Evolutionary conservation across 2,113 vertebrate genomes (phyloP), one percentile per base, ranked within the genome.

Genomic region (Rhineura floridana): DNA sequence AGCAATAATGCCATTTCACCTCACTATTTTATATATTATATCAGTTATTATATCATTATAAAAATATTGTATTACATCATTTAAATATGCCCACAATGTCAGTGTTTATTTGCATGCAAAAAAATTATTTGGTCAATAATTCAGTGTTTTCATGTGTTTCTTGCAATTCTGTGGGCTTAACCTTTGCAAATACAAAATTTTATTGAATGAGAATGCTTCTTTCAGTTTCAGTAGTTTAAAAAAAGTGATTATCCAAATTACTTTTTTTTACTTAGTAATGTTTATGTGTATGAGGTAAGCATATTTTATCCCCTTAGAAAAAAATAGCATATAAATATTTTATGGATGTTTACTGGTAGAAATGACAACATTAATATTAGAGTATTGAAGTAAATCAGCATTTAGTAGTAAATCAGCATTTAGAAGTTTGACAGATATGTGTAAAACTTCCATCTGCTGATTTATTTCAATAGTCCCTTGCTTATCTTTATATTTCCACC

Each of bases 1-100:
- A 87, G 93, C 91, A 96, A 91, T 95, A 96, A 96, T 88, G 92
- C 91, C 88, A 93, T 81, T 96, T 95, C 92, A 93, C 95, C 93
- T 90, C 93, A 90, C 94, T 92, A 88, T 90, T 95, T 94, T 95
- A 96, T 91, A 91, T 94, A 93, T 91, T 92, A 86, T 93, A 95
- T 95, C 95, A 84, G 88, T 79, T 48, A 94, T 83, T 95, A 96
- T n/a, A 97, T 95, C 93, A 87, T 81, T 91, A 87, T 94, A 90
- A 89, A 96, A 95, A 94, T 92, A 93, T 90, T 93, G 33, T 93
- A 89, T 96, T 94, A 95, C 94, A 94, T 78, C 86, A 84, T 80
- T 91, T 89, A 89, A 95, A 93, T 91, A 90, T 93, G 77, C 88
- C 55, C 86, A 90, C 88, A 76, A 91, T 92, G 93, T 92, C 85